Evolutionary conservation across 1,140 invertebrate species (phyloP), one percentile per base, ranked within the genome.

Genomic region (Drosophila athabasca): DNA sequence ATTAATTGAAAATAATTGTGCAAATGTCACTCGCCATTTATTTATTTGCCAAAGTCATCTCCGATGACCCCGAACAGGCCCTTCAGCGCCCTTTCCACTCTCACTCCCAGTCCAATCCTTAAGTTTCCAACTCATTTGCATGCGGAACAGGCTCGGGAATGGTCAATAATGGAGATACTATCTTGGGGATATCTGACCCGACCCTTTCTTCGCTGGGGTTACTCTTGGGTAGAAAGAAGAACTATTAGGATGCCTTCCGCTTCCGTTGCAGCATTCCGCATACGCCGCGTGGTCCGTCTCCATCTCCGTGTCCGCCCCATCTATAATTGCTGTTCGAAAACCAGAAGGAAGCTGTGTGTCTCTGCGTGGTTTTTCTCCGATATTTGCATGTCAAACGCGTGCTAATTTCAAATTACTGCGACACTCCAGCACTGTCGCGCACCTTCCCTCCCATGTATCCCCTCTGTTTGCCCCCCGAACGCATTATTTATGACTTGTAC

Each of bases 401-500:
- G 68, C 68, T 85, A 74, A 85, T 85, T 85, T 85, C 62, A 87
- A 81, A 85, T 87, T 85, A 87, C 81, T 78, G 77, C 81, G 82
- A 77, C 82, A 85, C 81, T 75, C 71, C 52, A 11, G 19, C 54
- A 46, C n/a, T 29, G 7, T 48, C 50, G 17, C 52, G 2, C 31
- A 41, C 22, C 51, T 24, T 48, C 41, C 19, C 43, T 19, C 26
- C 17, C 11, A n/a, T 24, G 15, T 8, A n/a, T 13, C 26, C 19
- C n/a, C 49, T 35, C 46, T 45, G 24, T 9, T 35, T 15, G 0
- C 44, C 29, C 35, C 62, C 67, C 60, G 66, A 87, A 82, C 76
- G 71, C 83, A 82, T 87, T 87, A 87, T 87, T 87, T 87, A 87
- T 87, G 83, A 87, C 83, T 88, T 82, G 83, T 88, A 88, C 83